A percentile compares a stretch with the other conserved stretches of the same genome.
These are phyloP conservation scores for Manis pentadactyla DNA, from an alignment of 2,797 vertebrate genomes.

Conservation along the genomic window DNA sequence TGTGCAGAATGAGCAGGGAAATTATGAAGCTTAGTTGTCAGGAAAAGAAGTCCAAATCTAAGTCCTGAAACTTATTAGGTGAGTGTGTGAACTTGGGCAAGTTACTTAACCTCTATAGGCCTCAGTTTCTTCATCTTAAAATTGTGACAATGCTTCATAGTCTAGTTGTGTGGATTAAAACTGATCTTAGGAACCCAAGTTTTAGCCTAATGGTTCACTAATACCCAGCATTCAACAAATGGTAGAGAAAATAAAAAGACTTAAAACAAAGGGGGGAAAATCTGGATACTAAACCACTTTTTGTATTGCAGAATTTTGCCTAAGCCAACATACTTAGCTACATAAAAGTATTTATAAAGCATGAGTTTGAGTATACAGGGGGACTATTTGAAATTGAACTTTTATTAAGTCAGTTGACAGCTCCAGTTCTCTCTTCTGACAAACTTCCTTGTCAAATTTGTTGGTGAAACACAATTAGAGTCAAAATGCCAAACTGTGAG, in stretches of 20 bases:
- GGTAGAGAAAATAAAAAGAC: neutral
- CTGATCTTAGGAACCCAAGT: neutral
- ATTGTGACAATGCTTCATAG: neutral
- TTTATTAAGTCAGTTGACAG: slow-evolving; percentile 27
- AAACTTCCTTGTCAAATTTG: slow-evolving; percentile 24
- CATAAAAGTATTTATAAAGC: slow-evolving; percentile 16
- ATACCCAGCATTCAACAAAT: neutral
- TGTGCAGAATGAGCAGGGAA: neutral
- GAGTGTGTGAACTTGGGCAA: neutral
- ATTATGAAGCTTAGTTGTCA: neutral
- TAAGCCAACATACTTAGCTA: neutral
- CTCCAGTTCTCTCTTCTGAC: slow-evolving; percentile 50
- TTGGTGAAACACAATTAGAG: neutral
- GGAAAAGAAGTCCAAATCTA: neutral
- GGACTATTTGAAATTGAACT: neutral
- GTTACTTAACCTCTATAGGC: neutral
- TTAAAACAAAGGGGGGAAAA: neutral
- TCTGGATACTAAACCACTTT: neutral
- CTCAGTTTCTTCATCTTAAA: slow-evolving; percentile 6
- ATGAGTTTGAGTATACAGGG: neutral
- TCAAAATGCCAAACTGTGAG: neutral
- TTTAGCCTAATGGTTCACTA: neutral
- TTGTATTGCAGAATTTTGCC: slow-evolving; percentile 11
- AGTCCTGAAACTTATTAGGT: neutral
- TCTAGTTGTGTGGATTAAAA: neutral